Evolutionary conservation across 2,888 invertebrate species (phyloP), one percentile per base, ranked within the genome.

Genomic region (Drosophila histrio): DNA sequence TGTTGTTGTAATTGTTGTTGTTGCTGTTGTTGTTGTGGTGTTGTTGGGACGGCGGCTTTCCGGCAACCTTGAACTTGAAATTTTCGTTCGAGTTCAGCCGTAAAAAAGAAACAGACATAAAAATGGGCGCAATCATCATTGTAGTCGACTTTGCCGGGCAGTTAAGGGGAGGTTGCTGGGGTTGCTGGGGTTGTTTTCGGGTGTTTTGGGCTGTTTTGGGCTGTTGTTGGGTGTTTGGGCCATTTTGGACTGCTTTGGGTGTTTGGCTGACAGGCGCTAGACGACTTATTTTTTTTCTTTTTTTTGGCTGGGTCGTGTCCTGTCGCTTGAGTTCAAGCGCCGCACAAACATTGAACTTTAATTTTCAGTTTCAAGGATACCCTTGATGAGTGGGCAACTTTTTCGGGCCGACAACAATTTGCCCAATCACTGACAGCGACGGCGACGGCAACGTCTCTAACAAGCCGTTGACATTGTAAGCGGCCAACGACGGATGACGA

Each of bases 31-130:
- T 52, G 30, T 26, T 49, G 44, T 36, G 30, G 39, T 52, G 72
- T 62, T 57, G 46, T 44, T 58, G 43, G 66, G 71, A 60, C 59
- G 65, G 68, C 70, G 70, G 70, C 77, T 87, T 85, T 80, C 86
- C 88, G 86, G 79, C 86, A 86, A 90, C 89, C 89, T 89, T 89
- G 89, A 89, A 89, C 89, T 89, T 89, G 90, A 88, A 89, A 88
- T 77, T 85, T 85, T 79, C 76, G 80, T 74, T 73, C 77, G 79
- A 79, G 85, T 83, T 83, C 75, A 46, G 71, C 68, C 74, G 74
- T 65, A 73, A 66, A 64, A 56, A 26, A 9, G 58, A 74, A 72
- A 69, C 68, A 73, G 77, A 77, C 73, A 70, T 73, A 26, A 60
- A 72, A 73, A 73, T 73, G 77, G 65, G 57, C 77, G 54, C 72